Evolutionary conservation across 2,888 invertebrate genomes (phyloP), one percentile per base, ranked within the genome.

Genomic region (Archaeoteleia sp.): DNA sequence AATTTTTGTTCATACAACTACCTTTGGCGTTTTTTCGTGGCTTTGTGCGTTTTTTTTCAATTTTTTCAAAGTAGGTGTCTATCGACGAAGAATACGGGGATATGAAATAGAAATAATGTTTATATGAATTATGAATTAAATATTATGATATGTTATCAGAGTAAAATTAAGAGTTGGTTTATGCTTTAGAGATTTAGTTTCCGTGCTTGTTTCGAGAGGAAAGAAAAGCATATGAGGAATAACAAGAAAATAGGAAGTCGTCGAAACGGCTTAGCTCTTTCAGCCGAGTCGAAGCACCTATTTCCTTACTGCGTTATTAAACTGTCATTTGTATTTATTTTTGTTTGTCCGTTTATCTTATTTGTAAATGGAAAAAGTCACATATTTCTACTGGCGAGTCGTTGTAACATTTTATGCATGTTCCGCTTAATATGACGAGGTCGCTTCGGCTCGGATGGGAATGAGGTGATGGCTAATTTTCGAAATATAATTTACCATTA

Each of bases 41-140:
- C 23, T 51, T 60, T 60, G 20, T 39, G 45, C 45, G n/a, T 46
- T 23, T 12, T 30, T 61, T 45, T 43, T 63, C 20, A 10, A 25
- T 20, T 6, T 9, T 27, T 27, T 53, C 30, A 27, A 48, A 40
- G 12, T 49, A 40, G 10, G 23, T 14, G 40, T 69, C 53, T 69
- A 60, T 27, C 10, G 17, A 65, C 30, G 30, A 30, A 15, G 30
- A 62, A 35, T 30, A 75, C 73, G 68, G 71, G 77, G 68, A 81
- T n/a, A n/a, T n/a, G 78, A 77, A 79, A 80, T 81, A 81, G 80
- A 80, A 74, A 78, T 81, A 82, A 82, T 81, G 82, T 83, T 84
- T 83, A 81, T 82, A 83, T n/a, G n/a, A n/a, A n/a, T n/a, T n/a
- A n/a, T 82, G 80, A 77, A 81, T 81, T 79, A 82, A 82, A 73